Evolutionary conservation across 2,888 invertebrate species (phyloP), one percentile per base, ranked within the genome.

Genomic region (Euzetes globulus): DNA sequence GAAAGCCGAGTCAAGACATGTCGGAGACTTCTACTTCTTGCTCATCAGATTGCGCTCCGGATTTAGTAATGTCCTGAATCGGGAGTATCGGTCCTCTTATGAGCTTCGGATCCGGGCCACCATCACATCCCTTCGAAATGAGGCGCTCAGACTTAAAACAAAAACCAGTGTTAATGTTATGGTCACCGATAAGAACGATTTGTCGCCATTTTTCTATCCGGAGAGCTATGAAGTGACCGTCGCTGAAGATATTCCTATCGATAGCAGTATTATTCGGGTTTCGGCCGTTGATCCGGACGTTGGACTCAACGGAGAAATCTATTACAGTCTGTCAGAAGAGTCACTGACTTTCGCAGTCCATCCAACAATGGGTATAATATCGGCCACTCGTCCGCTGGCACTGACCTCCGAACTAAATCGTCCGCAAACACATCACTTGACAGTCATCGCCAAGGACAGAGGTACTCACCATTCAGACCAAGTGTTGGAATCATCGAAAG

Each of bases 11-110:
- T 90, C 92, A 79, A 87, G 90, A 76, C 77, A 79, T 72, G 90
- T 97, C 73, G 97, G 97, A 52, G 94, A 97, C 84, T 95, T 96
- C 85, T 93, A 92, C 83, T 98, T 98, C 84, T 86, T 97, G 73
- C 86, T 90, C 74, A 88, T 98, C 76, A 87, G 96, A 80, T 94
- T 93, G 78, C 88, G 92, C 81, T 91, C 94, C 76, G 91, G 91
- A 60, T 88, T 89, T 81, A 88, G 90, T 78, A 91, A 92, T 80
- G 92, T 94, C 78, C 85, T 98, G 76, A 98, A 98, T 84, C 88
- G 98, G 77, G 98, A 98, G 83, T 88, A 94, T 73, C 89, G 89
- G 79, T 92, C 93, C 81, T 85, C 87, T 76, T 96, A 94, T 84
- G 85, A 88, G 72, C 85, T 96, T 55, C 88, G 89, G 79, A 87